Evolutionary conservation across 2,797 vertebrate genomes (phyloP), one percentile per base, ranked within the genome.

Genomic region (Microchirus variegatus): DNA sequence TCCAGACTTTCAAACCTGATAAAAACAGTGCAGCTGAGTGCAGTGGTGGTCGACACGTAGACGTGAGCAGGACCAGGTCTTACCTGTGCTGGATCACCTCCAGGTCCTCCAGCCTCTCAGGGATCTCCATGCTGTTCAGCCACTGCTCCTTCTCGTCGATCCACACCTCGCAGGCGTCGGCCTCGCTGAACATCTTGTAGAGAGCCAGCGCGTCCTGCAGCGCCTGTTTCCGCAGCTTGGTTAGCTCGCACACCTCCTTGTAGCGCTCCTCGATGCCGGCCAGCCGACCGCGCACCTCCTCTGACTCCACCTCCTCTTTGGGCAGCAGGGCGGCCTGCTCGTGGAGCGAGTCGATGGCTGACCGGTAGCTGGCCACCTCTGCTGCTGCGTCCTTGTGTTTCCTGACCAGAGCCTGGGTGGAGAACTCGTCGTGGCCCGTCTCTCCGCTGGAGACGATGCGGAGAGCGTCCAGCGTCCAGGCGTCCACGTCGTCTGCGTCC

Each of bases 91-190:
- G 95, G 53, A 97, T 87, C 40, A 97, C 95, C 77, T 97, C 95
- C 75, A 96, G 89, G 80, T 96, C 95, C 78, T 96, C 96, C 77
- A 97, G 89, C 58, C 95, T 96, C 77, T 96, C 94, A 0, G 95
- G 96, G 76, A 96, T 96, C 87, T 94, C 91, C 93, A 95, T 95
- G 73, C 91, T 94, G 84, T 95, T 95, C 48, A 98, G 92, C 96
- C 96, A 98, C 83, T 93, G 96, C 85, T 98, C 96, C 89, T 97
- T 98, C 83, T 98, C 96, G 0, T 95, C 95, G 1, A 97, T 96
- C 96, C 96, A 98, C 26, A 96, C 91, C 83, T 97, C 95, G 17
- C 96, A 98, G 55, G 96, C 95, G 1, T 96, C 90, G 1, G 95
- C 96, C 82, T 98, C 96, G 0, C 95, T 97, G 81, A 94, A 94